Conservation (phyloP, 2,113 vertebrate species). For the Myanophis thanlyinensis region DNA sequence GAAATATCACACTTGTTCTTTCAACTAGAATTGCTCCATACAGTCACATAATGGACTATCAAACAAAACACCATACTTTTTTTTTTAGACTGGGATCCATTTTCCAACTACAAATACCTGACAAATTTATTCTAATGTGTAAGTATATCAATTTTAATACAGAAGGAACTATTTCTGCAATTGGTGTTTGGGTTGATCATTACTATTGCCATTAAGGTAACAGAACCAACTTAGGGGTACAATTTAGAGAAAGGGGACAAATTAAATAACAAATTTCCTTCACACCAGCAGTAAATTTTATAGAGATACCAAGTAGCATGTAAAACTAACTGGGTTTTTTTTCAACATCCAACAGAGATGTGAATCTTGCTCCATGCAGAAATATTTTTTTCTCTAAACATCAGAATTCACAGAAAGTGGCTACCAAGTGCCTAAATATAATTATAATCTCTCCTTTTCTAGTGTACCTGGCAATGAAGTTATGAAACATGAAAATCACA, state of each 20-base stretch:
- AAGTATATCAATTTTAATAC: background rate
- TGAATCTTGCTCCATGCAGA: background rate
- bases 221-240: background rate
- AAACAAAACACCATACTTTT: background rate
- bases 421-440: background rate
- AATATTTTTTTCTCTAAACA: background rate
- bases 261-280: background rate
- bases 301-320: background rate
- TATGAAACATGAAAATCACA: background rate
- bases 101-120: background rate
- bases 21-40: background rate
- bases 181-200: background rate
- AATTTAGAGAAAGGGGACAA: background rate
- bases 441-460: background rate
- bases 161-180: background rate
- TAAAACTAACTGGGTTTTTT: background rate
- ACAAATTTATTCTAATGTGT: background rate
- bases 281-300: background rate
- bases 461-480: background rate
- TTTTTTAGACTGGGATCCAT: background rate
- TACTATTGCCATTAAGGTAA: background rate
- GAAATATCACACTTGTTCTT: background rate
- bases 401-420: background rate
- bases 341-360: background rate
- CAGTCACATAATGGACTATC: background rate